Percentiles rank a stretch among this genome's conserved stretches.
Conservation (phyloP, 2,113 vertebrate genomes). For the Syngnathoides biaculeatus region DNA sequence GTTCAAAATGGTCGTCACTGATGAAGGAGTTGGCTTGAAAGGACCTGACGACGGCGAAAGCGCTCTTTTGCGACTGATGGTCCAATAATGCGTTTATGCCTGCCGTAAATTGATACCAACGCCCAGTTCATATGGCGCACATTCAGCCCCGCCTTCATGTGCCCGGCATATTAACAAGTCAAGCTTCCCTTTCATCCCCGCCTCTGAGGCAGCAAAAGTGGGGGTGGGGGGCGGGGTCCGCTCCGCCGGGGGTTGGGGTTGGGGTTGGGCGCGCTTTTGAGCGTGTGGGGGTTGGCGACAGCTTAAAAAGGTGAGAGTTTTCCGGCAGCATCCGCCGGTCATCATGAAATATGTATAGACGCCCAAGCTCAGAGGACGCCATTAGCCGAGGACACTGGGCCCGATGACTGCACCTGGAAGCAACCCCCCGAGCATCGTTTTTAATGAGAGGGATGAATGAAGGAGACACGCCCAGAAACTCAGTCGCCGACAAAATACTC, state of each 20-base stretch:
- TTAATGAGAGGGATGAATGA: constrained; percentile 43
- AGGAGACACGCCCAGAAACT: constrained; percentile 33
- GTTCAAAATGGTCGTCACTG: not conserved
- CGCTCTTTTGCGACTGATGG: not conserved
- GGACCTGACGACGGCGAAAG: not conserved
- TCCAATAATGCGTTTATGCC: not conserved
- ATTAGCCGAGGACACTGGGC: constrained; percentile 34
- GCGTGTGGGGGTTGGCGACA: not conserved
- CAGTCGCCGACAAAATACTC: constrained; percentile 33
- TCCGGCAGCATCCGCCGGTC: constrained; percentile 35
- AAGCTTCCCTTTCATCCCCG: constrained; percentile 59
- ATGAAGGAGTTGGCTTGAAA: not conserved
- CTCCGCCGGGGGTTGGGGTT: not conserved
- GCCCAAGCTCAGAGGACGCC: constrained; percentile 48
- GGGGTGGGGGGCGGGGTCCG: not conserved
- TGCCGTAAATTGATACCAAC: not conserved
- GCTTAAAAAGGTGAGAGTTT: constrained; percentile 15
- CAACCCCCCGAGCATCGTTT: constrained; percentile 19
- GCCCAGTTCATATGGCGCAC: constrained; percentile 13
- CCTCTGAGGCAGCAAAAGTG: constrained; percentile 15
- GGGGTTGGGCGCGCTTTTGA: not conserved
- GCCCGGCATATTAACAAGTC: constrained; percentile 58
- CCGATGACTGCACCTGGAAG: constrained; percentile 64
- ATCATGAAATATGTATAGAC: constrained; percentile 73
- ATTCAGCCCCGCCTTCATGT: constrained; percentile 42